phyloP scores from a whole-genome alignment of 2,797 vertebrate genomes.

The Zalophus californianus region DNA sequence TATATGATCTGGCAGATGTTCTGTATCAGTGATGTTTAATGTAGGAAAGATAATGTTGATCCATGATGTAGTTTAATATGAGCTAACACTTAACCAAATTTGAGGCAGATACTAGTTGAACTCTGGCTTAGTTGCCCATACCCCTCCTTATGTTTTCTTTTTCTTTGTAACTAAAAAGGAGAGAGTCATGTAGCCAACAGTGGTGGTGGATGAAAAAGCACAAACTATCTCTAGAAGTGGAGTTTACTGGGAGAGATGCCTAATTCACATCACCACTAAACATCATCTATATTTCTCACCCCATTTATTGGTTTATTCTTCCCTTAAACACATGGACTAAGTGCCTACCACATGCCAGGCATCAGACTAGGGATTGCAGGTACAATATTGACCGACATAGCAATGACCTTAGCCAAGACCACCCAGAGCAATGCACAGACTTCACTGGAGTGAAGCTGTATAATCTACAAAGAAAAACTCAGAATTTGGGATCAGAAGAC shows the following conservation, averaged over 20 bases:
- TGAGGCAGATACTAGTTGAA: conserved; percentile 13
- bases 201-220: neutral
- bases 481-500: neutral
- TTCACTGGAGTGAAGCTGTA: neutral
- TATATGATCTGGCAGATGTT: neutral
- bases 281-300: neutral
- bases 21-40: neutral
- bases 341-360: neutral
- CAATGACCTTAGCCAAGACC: neutral
- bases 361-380: neutral
- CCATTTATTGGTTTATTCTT: neutral
- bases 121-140: neutral
- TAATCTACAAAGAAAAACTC: neutral
- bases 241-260: neutral
- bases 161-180: neutral
- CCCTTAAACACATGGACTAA: neutral
- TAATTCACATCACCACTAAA: neutral
- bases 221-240: neutral
- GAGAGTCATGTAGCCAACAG: neutral
- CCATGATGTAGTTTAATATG: neutral
- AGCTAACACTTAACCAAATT: neutral
- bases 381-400: neutral
- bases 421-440: neutral
- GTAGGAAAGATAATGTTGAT: neutral
- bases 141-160: neutral